phyloP scores from a whole-genome alignment of 2,888 invertebrate species.

The Drepana falcataria region DNA sequence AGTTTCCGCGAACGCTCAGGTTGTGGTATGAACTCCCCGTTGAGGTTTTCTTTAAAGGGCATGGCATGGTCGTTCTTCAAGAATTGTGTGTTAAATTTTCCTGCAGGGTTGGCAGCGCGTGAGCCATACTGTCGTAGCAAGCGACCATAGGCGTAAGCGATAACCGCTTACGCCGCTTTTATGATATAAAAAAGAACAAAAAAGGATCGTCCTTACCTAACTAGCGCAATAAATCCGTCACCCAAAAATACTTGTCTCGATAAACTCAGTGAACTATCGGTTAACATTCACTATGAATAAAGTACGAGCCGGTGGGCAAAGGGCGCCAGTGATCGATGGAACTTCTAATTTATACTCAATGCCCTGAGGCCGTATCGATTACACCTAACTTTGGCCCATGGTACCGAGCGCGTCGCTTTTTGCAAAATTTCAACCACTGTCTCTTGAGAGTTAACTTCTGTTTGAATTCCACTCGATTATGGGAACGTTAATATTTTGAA shows the following conservation, averaged over 20 bases:
- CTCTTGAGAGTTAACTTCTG: slow-evolving; percentile 44
- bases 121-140: too few species aligned
- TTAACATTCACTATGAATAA: slow-evolving; percentile 72
- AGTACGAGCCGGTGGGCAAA: slow-evolving; percentile 73
- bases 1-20: too few species aligned
- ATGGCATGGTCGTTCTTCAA: too few species aligned
- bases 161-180: too few species aligned
- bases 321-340: slow-evolving; percentile 75
- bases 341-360: slow-evolving; percentile 76
- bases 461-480: slow-evolving; percentile 11
- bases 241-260: slow-evolving; percentile 39
- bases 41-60: too few species aligned
- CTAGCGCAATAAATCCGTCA: slow-evolving; percentile 5
- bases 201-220: slow-evolving; percentile 17
- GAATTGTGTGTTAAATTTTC: too few species aligned
- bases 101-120: too few species aligned
- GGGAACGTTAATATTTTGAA: slow-evolving; percentile 12
- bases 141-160: too few species aligned
- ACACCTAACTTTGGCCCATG: slow-evolving; percentile 58
- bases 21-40: too few species aligned
- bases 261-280: slow-evolving; percentile 60
- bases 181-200: slow-evolving; percentile 6
- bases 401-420: slow-evolving; percentile 51
- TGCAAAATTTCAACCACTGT: slow-evolving; percentile 52
- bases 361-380: slow-evolving; percentile 78